Evolutionary conservation across 2,113 vertebrate genomes (phyloP).

Genomic region (Laticauda colubrina): DNA sequence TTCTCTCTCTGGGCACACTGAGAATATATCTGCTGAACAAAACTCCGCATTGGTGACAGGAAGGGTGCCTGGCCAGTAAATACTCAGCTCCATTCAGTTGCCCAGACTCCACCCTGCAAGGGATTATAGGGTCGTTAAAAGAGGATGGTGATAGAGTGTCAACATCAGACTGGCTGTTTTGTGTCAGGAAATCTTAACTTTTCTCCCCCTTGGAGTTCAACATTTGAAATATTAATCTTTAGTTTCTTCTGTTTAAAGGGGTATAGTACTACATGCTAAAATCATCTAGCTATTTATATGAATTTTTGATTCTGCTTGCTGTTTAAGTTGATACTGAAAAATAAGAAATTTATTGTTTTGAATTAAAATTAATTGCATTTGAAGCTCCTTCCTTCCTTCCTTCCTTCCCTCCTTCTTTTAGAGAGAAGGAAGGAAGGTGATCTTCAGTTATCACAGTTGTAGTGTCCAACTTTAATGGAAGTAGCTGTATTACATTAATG

Average conservation of each 20-base stretch:
- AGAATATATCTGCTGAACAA: too few species aligned
- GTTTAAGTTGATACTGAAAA: neutral
- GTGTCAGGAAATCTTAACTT: neutral
- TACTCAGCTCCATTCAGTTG: too few species aligned
- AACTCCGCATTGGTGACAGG: too few species aligned
- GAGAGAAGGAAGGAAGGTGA: neutral
- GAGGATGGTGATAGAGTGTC: neutral
- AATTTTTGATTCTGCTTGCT: neutral
- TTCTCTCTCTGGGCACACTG: too few species aligned
- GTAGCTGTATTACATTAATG: constrained; percentile 16
- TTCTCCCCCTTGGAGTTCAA: neutral
- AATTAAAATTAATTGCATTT: neutral
- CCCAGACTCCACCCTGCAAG: too few species aligned
- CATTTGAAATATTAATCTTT: neutral
- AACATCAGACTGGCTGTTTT: neutral
- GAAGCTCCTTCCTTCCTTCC: neutral
- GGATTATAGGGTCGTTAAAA: too few species aligned
- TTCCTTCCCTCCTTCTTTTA: neutral
- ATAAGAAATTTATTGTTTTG: neutral
- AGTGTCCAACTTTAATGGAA: neutral
- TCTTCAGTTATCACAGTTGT: neutral
- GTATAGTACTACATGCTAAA: neutral
- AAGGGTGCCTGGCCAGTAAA: too few species aligned
- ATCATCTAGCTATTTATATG: neutral
- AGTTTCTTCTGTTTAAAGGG: neutral